These are phyloP conservation scores for Cetoscarus ocellatus DNA, from an alignment of 2,797 vertebrate genomes.

Conservation along the genomic window DNA sequence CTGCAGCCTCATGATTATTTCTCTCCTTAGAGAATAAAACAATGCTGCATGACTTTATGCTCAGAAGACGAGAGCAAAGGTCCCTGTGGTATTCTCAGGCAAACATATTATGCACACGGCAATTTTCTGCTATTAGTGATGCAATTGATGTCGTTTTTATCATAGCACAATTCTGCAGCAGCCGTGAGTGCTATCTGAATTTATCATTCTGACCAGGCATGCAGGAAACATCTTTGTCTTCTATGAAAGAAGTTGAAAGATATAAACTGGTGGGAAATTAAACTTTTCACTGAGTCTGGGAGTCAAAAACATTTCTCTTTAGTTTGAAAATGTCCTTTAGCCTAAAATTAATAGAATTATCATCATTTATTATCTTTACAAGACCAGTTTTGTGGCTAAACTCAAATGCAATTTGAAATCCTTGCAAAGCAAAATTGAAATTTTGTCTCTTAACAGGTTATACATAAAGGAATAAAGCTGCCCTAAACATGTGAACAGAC, in stretches of 20 bases:
- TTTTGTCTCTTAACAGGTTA: too few relatives aligned
- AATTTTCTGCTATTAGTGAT: slow-evolving; percentile 16
- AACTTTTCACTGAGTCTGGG: too few relatives aligned
- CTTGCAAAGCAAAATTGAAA: too few relatives aligned
- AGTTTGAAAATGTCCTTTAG: too few relatives aligned
- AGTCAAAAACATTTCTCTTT: too few relatives aligned
- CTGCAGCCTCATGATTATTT: slow-evolving; percentile 14
- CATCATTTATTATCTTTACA: too few relatives aligned
- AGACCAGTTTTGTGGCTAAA: too few relatives aligned
- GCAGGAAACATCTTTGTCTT: slow-evolving; percentile 4
- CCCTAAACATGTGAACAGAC: too few relatives aligned
- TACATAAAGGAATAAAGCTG: too few relatives aligned
- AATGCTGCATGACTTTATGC: background rate
- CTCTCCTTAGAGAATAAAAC: background rate
- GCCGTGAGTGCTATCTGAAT: background rate
- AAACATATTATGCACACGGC: background rate
- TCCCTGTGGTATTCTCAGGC: slow-evolving; percentile 13
- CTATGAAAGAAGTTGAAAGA: background rate
- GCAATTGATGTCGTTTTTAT: slow-evolving; percentile 15
- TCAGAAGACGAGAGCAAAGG: slow-evolving; percentile 8
- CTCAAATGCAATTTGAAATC: too few relatives aligned
- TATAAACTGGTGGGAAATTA: background rate
- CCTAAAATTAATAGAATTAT: too few relatives aligned
- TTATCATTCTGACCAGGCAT: background rate
- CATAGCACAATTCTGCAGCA: background rate